Evolutionary conservation across 2,797 vertebrate genomes (phyloP).

Genomic region (Chelmon rostratus): DNA sequence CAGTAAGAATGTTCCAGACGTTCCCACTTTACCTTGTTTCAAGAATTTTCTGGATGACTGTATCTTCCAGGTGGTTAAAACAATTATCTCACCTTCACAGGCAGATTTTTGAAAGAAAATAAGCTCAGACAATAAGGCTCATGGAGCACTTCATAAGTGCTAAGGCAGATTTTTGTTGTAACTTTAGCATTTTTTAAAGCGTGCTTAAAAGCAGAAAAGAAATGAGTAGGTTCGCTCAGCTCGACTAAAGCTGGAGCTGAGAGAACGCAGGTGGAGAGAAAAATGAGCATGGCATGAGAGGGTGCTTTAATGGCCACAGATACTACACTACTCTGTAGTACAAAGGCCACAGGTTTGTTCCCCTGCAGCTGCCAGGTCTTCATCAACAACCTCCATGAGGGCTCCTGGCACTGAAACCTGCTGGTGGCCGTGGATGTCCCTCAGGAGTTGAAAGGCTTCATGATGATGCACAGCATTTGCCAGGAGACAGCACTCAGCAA

Average conservation of each 20-base stretch:
- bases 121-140: neutral
- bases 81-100: neutral
- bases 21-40: too few species aligned
- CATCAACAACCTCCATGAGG: constrained; percentile 15
- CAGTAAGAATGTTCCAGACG: too few species aligned
- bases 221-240: neutral
- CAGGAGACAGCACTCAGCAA: constrained; percentile 43
- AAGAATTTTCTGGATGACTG: too few species aligned
- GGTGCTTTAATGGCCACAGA: constrained; percentile 4
- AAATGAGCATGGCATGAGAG: neutral
- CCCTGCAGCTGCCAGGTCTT: neutral
- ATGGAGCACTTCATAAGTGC: too few species aligned
- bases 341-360: constrained; percentile 19
- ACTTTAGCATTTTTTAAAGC: neutral
- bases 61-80: neutral
- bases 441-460: constrained; percentile 45
- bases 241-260: neutral
- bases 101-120: neutral
- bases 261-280: neutral
- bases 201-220: neutral
- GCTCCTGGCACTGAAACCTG: neutral
- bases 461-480: constrained; percentile 30
- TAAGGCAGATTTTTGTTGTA: neutral
- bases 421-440: neutral
- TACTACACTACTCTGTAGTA: neutral